Evolutionary conservation across 2,113 vertebrate genomes (phyloP).

Genomic region (Zosterops lateralis): DNA sequence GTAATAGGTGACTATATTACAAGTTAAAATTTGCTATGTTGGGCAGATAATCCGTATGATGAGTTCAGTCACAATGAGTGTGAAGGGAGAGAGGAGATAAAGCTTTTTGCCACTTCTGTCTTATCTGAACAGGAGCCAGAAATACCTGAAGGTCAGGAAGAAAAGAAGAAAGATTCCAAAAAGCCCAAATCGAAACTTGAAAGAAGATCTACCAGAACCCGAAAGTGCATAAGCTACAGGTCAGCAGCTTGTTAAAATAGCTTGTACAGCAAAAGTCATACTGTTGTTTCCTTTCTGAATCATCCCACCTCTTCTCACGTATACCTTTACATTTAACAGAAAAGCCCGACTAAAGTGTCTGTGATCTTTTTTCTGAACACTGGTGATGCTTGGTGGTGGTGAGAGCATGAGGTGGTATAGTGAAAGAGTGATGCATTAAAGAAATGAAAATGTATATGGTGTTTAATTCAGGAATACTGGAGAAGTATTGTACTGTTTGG

Average conservation of each 20-base stretch:
- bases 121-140: conserved; percentile 77
- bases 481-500: neutral
- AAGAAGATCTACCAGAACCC: conserved; percentile 89
- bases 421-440: neutral
- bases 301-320: neutral
- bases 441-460: fast-evolving
- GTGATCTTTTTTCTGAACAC: neutral
- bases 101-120: neutral
- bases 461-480: neutral
- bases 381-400: neutral
- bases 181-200: conserved; percentile 89
- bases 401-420: neutral
- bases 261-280: neutral
- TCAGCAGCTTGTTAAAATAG: conserved; percentile 51
- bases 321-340: neutral
- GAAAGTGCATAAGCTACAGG: conserved; percentile 98
- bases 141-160: conserved; percentile 78
- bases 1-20: too few species aligned
- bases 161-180: conserved; percentile 91
- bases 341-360: neutral
- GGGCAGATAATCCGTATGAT: neutral
- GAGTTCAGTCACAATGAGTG: neutral
- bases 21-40: neutral
- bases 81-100: neutral
- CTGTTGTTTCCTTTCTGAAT: neutral